Evolutionary conservation across 1,140 invertebrate species (phyloP), one percentile per base, ranked within the genome.

Genomic region (Meloidogyne floridensis): DNA sequence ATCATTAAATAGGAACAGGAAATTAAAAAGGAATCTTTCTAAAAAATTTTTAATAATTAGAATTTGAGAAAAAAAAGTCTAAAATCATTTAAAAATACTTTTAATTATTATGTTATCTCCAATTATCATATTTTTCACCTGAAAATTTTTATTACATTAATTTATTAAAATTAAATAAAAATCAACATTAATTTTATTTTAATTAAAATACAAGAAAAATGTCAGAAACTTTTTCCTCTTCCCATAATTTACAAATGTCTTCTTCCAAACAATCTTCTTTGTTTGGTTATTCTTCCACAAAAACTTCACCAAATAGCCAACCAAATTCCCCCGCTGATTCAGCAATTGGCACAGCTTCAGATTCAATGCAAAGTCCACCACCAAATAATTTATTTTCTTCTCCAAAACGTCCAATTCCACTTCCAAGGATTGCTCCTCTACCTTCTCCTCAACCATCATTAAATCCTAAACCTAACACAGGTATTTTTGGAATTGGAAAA

Each of bases 321-420:
- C 15, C 15, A 65, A 65, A n/a, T 65, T 65, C 59, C 7, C 59
- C 59, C 1, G 5, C 59, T 5, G 72, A 74, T 74, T 74, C 72
- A 54, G 72, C 72, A 54, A 74, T 74, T 74, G 72, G 72, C n/a
- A 74, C 72, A 51, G 18, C 15, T 0, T 65, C 59, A 65, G 59
- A 65, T 65, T 65, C 59, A 15, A 13, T 18, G 10, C 59, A n/a
- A n/a, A n/a, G 5, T 65, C n/a, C 59, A 6, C 59, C 59, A 1
- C 59, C 15, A 13, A 65, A 65, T n/a, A n/a, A 54, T 54, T 10
- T 9, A 10, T 54, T 54, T 3, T 3, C 8, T 54, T 54, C 53
- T 10, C 53, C 15, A n/a, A 65, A 65, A n/a, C 15, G 10, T 7
- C 59, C 59, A n/a, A 65, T 65, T 65, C 59, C 59, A n/a, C 59